These are phyloP conservation scores for Cerastis rubricosa DNA, from an alignment of 2,888 invertebrate genomes.

Conservation along the genomic window DNA sequence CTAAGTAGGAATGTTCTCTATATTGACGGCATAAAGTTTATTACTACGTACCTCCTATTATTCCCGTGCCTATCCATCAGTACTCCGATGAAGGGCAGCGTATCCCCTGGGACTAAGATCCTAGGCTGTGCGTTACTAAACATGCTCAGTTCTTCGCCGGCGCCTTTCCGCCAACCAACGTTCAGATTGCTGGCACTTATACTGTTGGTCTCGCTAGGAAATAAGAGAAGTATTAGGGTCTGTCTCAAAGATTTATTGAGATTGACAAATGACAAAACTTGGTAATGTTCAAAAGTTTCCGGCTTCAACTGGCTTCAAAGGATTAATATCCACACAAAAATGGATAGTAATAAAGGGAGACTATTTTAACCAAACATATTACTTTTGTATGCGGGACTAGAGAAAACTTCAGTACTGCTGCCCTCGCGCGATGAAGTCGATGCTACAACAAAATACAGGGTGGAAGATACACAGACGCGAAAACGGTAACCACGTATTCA, in stretches of 20 bases:
- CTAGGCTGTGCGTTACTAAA: slow-evolving; percentile 71
- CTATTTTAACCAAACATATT: no score
- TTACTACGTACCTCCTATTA: slow-evolving; percentile 69
- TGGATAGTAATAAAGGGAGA: no score
- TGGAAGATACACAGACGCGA: no score
- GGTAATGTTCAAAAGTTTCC: no score
- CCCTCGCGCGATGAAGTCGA: no score
- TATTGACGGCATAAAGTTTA: not conserved
- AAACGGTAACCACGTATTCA: no score
- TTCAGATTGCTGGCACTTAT: slow-evolving; percentile 64
- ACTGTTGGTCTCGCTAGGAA: slow-evolving; percentile 64
- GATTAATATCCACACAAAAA: no score
- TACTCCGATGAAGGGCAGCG: slow-evolving; percentile 80
- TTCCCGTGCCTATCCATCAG: slow-evolving; percentile 70
- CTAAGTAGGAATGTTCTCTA: not conserved
- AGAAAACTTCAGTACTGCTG: no score
- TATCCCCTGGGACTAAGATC: slow-evolving; percentile 77
- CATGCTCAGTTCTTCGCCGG: slow-evolving; percentile 79
- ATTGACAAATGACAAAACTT: not conserved
- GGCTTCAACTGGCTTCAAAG: no score
- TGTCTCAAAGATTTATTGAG: not conserved
- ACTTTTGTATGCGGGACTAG: no score
- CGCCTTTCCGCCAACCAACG: slow-evolving; percentile 75
- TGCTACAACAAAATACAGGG: no score
- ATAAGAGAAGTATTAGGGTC: not conserved